Evolutionary conservation across 2,888 invertebrate species (phyloP), one percentile per base, ranked within the genome.

Genomic region (Criorhina ranunculi): DNA sequence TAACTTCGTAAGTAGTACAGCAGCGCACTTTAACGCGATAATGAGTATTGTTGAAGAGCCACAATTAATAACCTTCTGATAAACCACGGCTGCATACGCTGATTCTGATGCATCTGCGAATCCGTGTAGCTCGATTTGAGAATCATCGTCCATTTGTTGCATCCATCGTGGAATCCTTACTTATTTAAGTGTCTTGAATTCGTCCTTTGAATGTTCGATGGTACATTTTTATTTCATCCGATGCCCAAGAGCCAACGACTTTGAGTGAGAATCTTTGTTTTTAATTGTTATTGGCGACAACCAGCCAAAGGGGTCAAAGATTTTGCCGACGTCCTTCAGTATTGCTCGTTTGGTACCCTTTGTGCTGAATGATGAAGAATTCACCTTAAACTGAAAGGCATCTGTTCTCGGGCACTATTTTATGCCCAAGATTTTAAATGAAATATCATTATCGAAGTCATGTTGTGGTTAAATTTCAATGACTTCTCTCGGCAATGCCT

Each of bases 241-340:
- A 60, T 72, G 33, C 35, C 46, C 49, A 46, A 15, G 60, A 60
- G 49, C 46, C 70, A 31, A 15, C 44, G 44, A 15, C 17, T 44
- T 69, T 69, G 57, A 51, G 57, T 57, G 1, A 69, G 55, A 55
- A 42, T 37, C 37, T 59, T 59, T 59, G 46, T 31, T 3, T 51
- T 24, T 49, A 24, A 72, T 46, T 33, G 33, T 57, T 35, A 46
- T 19, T 57, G 55, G 44, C 17, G 69, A 29, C 44, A 57, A 17
- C 44, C 59, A 72, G 15, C 24, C 24, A 24, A 24, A 24, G 24
- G 24, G 24, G 24, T 24, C 24, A 4, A 4, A 24, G 24, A 24
- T 72, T 73, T 60, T 73, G 9, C 53, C 37, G 6, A 24, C 35
- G 24, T 46, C 33, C 42, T 31, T 57, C 33, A 70, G n/a, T 42